phyloP scores from a whole-genome alignment of 2,797 vertebrate genomes.

The Labeo calbasu region DNA sequence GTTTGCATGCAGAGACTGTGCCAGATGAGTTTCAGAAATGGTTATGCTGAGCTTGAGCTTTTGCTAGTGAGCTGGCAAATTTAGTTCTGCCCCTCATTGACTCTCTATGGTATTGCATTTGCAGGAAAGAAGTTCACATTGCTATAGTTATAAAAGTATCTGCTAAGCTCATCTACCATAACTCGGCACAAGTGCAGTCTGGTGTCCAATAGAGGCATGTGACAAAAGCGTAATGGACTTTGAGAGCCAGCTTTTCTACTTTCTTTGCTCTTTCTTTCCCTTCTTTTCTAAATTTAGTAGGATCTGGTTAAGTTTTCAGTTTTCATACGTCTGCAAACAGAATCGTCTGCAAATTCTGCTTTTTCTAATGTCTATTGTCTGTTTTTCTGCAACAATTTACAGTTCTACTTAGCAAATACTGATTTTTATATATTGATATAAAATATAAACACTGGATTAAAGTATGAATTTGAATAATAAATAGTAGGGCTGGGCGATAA shows the following conservation, averaged over 20 bases:
- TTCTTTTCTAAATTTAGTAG: neutral
- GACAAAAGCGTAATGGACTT: conserved; percentile 25
- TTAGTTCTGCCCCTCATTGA: conserved; percentile 32
- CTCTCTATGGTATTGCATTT: conserved; percentile 22
- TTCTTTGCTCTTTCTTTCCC: neutral
- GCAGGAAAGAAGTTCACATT: conserved; percentile 35
- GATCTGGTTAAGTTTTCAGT: neutral
- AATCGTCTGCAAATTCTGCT: neutral
- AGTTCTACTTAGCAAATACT: neutral
- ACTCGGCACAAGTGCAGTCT: conserved; percentile 28
- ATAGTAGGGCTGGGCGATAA: too few species aligned
- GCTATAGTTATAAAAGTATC: conserved; percentile 36
- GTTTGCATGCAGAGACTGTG: conserved; percentile 29
- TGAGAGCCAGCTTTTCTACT: conserved; percentile 4
- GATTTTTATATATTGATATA: neutral
- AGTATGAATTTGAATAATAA: neutral
- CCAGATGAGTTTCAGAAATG: conserved; percentile 38
- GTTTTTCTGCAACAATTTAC: neutral
- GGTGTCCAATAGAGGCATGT: conserved; percentile 39
- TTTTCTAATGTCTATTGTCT: neutral
- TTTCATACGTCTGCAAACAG: neutral
- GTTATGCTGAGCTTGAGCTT: conserved; percentile 27
- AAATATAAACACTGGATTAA: neutral
- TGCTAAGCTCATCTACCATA: conserved; percentile 38
- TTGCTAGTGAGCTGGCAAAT: conserved; percentile 39